Base-by-base conservation (phyloP, 2,113 vertebrate species). In the Sialia sialis region DNA sequence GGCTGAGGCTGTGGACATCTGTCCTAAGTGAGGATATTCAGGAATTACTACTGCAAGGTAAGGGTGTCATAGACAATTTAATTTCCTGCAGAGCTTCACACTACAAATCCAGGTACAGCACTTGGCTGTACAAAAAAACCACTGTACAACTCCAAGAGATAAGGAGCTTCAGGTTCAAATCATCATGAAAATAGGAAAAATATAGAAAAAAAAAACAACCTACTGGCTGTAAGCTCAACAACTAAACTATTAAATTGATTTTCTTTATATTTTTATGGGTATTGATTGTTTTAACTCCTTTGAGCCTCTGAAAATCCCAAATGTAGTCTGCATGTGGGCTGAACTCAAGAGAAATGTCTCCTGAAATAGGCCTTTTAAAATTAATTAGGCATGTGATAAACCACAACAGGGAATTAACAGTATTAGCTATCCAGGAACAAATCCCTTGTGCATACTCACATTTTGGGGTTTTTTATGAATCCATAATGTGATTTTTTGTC, bases 321-420 rank as follows among this genome's bases (percentile, higher is more conserved):
- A 29, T 23, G 44, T 74, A 70, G 39, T 44, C 36, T 46, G 30
- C 20, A 16, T 5, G 13, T 68, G 30, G 52, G 52, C 29, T 89
- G 77, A 84, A 60, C 69, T 75, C 36, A 46, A 66, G 56, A 78
- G 46, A 23, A 84, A 89, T 32, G 36, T 18, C 60, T 93, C 41
- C 62, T 43, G 58, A 84, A 77, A 64, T 16, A 82, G 87, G 20
- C 49, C 19, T 68, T 72, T 54, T 56, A 51, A 52, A 84, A 91
- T 91, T 91, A 89, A 67, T 90, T 84, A 67, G 11, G 51, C 44
- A 8, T 34, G 51, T n/a, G 48, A 73, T 56, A 86, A 94, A 89
- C 55, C 20, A 7, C 48, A 72, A 41, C 6, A 60, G 69, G 70
- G 62, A 91, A 87, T 67, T 87, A 58, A 38, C 5, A 51, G 58